Evolutionary conservation across 2,888 invertebrate genomes (phyloP).

Genomic region (Pseudoips prasinana): DNA sequence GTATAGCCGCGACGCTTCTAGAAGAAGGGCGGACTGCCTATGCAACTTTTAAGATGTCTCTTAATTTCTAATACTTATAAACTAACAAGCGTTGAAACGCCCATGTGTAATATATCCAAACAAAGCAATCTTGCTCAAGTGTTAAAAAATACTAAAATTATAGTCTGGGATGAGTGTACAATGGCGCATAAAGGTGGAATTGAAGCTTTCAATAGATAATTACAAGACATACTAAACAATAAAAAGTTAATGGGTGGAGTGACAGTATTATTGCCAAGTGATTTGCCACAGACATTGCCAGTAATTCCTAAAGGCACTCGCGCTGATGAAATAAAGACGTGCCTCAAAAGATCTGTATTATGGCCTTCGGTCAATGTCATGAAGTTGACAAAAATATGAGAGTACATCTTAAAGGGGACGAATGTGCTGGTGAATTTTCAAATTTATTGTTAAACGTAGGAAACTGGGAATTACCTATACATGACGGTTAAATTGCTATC

Average conservation of each 20-base stretch:
- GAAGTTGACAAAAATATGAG: neutral
- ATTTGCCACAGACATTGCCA: constrained; percentile 2
- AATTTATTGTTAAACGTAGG: neutral
- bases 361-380: neutral
- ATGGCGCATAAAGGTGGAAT: no score
- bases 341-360: neutral
- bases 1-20: neutral
- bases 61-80: no score
- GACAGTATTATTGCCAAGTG: no score
- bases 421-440: neutral
- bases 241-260: no score
- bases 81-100: no score
- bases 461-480: neutral
- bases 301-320: constrained; percentile 1
- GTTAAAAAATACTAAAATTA: no score
- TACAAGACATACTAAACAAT: no score
- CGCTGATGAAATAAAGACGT: neutral
- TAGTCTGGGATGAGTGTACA: neutral
- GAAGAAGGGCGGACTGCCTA: constrained; percentile 5
- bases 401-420: neutral
- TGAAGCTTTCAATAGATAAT: no score
- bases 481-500: no score
- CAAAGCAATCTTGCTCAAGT: no score
- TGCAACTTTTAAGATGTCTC: neutral
- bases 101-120: no score